These are phyloP conservation scores for Isaurus tuberculatus DNA, from an alignment of 92 coral and sea anemone species.

Conservation along the genomic window DNA sequence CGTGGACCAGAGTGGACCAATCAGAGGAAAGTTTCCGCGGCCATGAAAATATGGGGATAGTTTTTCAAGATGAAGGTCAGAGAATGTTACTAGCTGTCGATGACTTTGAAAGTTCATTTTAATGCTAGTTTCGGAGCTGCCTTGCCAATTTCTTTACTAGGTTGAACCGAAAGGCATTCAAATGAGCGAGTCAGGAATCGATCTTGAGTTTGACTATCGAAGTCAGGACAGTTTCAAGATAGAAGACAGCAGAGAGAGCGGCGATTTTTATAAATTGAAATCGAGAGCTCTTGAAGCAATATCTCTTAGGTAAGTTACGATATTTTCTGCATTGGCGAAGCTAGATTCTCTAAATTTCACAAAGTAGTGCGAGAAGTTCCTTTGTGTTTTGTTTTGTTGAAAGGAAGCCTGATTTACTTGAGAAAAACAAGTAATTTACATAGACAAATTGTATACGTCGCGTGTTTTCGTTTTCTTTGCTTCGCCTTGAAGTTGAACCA, in stretches of 20 bases:
- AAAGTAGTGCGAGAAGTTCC: not conserved
- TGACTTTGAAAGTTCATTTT: not conserved
- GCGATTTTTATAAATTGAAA: slow-evolving; percentile 78
- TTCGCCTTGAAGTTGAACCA: not conserved
- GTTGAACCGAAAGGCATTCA: slow-evolving; percentile 74
- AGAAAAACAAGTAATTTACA: not conserved
- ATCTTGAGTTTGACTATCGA: slow-evolving; percentile 96
- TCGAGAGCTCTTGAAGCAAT: slow-evolving; percentile 75
- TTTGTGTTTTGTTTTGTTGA: not conserved
- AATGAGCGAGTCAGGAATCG: slow-evolving; percentile 99
- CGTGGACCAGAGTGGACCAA: slow-evolving; percentile 75
- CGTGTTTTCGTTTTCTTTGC: not conserved
- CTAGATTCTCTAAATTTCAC: not conserved
- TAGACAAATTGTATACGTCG: not conserved
- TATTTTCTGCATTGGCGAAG: not conserved
- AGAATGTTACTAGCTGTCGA: slow-evolving; percentile 25
- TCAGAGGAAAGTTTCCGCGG: slow-evolving; percentile 31
- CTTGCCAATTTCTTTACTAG: slow-evolving; percentile 16
- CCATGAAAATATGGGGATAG: slow-evolving; percentile 50
- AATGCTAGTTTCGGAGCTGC: slow-evolving; percentile 15
- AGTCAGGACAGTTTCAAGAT: slow-evolving; percentile 75
- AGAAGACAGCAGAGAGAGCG: slow-evolving; percentile 63
- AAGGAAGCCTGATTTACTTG: not conserved
- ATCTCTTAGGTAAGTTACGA: slow-evolving; percentile 61
- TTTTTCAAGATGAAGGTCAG: slow-evolving; percentile 45